phyloP scores from a whole-genome alignment of 2,888 invertebrate genomes.

The Helicoverpa assulta region DNA sequence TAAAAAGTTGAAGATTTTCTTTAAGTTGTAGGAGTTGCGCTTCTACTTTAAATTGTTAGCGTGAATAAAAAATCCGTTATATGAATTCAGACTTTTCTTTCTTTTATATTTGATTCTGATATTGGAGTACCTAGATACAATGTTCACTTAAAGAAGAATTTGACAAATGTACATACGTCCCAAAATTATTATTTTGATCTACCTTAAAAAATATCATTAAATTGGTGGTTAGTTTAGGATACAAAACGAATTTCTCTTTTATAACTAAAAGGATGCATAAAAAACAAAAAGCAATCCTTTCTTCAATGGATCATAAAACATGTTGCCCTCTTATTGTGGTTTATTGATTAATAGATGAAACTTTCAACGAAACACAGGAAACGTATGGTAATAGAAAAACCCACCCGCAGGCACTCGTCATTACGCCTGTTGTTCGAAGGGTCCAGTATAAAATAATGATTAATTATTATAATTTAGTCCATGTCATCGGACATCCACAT shows the following conservation, averaged over 20 bases:
- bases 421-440: conserved; percentile 79
- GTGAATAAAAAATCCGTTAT: too few species aligned
- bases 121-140: too few species aligned
- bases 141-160: not conserved
- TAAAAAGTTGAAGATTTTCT: conserved; percentile 24
- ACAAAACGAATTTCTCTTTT: conserved; percentile 43
- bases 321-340: conserved; percentile 70
- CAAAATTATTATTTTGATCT: not conserved
- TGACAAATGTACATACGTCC: not conserved
- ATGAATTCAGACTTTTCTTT: too few species aligned
- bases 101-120: too few species aligned
- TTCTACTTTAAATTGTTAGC: too few species aligned
- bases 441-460: conserved; percentile 85
- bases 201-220: not conserved
- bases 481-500: conserved; percentile 79
- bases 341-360: conserved; percentile 82
- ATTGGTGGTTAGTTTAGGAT: conserved; percentile 13
- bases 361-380: conserved; percentile 76
- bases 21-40: not conserved
- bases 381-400: conserved; percentile 80
- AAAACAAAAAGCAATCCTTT: conserved; percentile 49
- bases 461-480: conserved; percentile 87
- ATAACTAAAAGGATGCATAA: conserved; percentile 35
- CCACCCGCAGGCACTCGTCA: conserved; percentile 82
- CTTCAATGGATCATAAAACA: conserved; percentile 63